Conservation (phyloP, 2,797 vertebrate genomes). For the Clarias pachynema region DNA sequence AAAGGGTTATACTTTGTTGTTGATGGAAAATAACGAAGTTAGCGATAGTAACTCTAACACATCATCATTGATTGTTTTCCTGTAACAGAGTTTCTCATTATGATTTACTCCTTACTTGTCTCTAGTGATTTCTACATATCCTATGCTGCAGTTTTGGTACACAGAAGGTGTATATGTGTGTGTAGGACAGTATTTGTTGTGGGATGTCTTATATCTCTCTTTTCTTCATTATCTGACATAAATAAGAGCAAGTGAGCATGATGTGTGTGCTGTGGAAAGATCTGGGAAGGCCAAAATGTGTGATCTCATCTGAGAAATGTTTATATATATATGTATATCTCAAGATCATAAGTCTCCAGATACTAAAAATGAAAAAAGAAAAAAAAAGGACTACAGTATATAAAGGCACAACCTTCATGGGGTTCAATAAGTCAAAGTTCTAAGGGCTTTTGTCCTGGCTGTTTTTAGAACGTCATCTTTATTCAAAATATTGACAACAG, state of each 20-base stretch:
- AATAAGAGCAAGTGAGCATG: background rate
- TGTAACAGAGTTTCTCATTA: background rate
- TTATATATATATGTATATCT: background rate
- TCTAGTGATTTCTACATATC: background rate
- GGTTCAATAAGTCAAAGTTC: background rate
- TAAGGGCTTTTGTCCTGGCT: background rate
- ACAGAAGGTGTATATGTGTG: background rate
- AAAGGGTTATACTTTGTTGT: background rate
- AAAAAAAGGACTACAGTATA: background rate
- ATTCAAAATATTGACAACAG: background rate
- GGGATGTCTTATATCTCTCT: background rate
- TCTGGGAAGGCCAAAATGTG: background rate
- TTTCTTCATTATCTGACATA: background rate
- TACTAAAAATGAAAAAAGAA: background rate
- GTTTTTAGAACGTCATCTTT: background rate
- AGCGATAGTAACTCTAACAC: background rate
- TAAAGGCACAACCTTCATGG: background rate
- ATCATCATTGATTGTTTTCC: background rate
- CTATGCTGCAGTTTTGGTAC: background rate
- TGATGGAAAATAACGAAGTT: background rate
- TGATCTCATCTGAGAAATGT: background rate
- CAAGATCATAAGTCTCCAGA: background rate
- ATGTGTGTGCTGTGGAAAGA: background rate
- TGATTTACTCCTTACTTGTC: background rate
- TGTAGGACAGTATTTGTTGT: background rate